phyloP scores from a whole-genome alignment of 2,113 vertebrate genomes.

The Odocoileus hemionus region DNA sequence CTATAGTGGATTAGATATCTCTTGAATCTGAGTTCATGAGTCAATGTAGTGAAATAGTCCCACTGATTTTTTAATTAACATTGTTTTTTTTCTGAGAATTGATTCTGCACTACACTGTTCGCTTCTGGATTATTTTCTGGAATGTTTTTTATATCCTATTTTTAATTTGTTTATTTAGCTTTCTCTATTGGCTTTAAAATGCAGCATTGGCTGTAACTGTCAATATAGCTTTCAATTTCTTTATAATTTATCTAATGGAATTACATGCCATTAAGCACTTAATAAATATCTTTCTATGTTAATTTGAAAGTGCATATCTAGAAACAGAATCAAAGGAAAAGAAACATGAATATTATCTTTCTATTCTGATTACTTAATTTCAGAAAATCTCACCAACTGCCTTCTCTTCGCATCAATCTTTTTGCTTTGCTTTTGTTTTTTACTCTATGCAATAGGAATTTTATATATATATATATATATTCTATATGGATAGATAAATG shows the following conservation, averaged over 20 bases:
- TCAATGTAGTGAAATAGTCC: not conserved
- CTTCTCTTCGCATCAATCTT: not conserved
- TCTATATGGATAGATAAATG: not conserved
- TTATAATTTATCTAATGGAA: not conserved
- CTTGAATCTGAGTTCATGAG: not conserved
- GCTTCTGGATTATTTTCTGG: not conserved
- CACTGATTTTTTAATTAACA: not conserved
- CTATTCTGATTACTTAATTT: not conserved
- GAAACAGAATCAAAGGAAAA: not conserved
- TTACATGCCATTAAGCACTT: not conserved
- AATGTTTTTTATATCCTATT: not conserved
- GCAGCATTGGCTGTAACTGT: not conserved
- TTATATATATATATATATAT: not conserved
- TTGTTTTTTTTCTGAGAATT: not conserved
- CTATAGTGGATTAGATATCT: not conserved
- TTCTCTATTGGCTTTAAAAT: conserved; percentile 14
- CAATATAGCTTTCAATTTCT: not conserved
- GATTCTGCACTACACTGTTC: not conserved
- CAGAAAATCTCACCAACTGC: not conserved
- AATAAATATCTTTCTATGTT: not conserved
- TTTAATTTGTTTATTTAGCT: not conserved
- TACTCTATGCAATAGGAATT: not conserved
- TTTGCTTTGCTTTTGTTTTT: not conserved
- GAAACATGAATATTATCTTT: not conserved
- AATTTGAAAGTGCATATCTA: not conserved